Conservation (phyloP, 2,888 invertebrate species). For the Steromphala cineraria region DNA sequence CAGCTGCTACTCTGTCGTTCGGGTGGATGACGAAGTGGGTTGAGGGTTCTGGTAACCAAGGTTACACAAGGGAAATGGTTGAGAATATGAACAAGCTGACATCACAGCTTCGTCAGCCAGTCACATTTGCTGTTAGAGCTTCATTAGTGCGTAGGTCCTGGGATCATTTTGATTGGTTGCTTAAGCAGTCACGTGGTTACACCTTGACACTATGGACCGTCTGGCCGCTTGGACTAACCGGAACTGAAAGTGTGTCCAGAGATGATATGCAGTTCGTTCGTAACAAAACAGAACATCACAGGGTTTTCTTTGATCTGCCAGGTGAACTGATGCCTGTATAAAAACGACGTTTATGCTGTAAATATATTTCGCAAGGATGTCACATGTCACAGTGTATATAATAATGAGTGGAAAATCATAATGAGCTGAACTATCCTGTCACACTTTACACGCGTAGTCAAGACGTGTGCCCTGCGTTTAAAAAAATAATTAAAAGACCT, state of each 20-base stretch:
- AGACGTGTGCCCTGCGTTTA: too few species aligned
- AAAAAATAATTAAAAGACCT: too few species aligned
- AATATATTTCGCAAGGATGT: too few species aligned
- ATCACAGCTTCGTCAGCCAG: conserved; percentile 79
- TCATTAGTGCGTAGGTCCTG: conserved; percentile 83
- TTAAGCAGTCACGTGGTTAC: conserved; percentile 78
- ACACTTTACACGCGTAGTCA: too few species aligned
- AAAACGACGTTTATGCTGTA: too few species aligned
- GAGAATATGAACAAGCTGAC: conserved; percentile 68
- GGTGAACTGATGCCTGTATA: conserved; percentile 34
- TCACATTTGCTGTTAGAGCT: conserved; percentile 89
- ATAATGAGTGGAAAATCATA: too few species aligned
- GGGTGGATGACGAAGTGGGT: conserved; percentile 91
- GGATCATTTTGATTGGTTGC: conserved; percentile 80
- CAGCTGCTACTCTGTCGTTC: conserved; percentile 83
- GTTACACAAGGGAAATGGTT: conserved; percentile 79
- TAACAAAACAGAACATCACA: conserved; percentile 81
- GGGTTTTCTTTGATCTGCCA: conserved; percentile 88
- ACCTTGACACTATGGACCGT: conserved; percentile 88
- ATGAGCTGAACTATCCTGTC: too few species aligned
- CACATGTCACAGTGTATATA: too few species aligned
- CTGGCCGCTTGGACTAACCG: conserved; percentile 49
- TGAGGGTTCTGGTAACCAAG: conserved; percentile 71
- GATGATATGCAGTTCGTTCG: conserved; percentile 82
- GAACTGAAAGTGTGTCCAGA: conserved; percentile 82